These are phyloP conservation scores for Branchinecta sandiegonensis DNA, from an alignment of 2,888 invertebrate species.

Conservation along the genomic window DNA sequence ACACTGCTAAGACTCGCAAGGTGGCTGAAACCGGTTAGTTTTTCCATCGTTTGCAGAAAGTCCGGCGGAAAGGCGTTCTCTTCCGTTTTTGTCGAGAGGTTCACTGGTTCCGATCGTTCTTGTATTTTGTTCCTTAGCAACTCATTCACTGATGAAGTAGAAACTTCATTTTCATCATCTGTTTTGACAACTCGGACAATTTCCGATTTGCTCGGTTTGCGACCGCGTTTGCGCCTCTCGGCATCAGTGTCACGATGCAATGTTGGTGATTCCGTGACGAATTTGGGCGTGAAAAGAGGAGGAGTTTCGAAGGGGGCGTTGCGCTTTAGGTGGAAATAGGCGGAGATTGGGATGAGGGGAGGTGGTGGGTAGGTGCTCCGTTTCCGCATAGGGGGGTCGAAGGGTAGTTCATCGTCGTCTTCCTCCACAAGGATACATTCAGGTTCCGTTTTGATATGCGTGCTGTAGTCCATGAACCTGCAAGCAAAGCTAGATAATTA, in stretches of 20 bases:
- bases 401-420: slow-evolving; percentile 1
- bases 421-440: slow-evolving; percentile 8
- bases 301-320: neutral
- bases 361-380: neutral
- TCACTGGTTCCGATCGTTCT: slow-evolving; percentile 9
- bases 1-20: neutral
- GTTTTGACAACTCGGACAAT: slow-evolving; percentile 47
- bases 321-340: slow-evolving; percentile 6
- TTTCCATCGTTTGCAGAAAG: neutral
- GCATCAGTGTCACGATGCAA: neutral
- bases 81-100: neutral
- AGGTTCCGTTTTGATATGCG: slow-evolving; percentile 12
- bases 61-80: neutral
- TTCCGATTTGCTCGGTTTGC: slow-evolving; percentile 82
- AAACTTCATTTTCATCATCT: slow-evolving; percentile 1
- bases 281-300: slow-evolving; percentile 3
- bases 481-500: too few relatives aligned
- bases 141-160: slow-evolving; percentile 5
- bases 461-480: neutral
- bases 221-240: slow-evolving; percentile 43
- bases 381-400: neutral
- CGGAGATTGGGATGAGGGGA: neutral
- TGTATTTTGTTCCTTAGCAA: slow-evolving; percentile 9
- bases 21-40: neutral
- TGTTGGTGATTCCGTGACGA: neutral